phyloP scores from a whole-genome alignment of 2,888 invertebrate genomes.

The Apotomis betuletana region DNA sequence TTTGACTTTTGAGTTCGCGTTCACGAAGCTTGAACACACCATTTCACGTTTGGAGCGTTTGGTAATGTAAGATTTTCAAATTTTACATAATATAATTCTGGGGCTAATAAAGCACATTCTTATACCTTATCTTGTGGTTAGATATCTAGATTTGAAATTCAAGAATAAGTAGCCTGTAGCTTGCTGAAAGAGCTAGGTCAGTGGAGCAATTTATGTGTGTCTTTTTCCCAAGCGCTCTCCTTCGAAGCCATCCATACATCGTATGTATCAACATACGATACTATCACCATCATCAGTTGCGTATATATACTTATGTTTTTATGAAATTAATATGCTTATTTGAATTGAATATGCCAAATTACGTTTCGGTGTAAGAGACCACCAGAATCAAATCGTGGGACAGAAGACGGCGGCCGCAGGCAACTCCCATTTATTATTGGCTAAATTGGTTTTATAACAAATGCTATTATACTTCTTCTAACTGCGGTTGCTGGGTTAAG shows the following conservation, averaged over 20 bases:
- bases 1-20: not conserved
- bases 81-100: no score
- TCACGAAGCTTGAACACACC: not conserved
- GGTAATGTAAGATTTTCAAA: no score
- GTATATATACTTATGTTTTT: not conserved
- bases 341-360: constrained; percentile 29
- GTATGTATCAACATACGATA: no score
- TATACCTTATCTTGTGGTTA: no score
- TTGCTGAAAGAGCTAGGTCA: no score
- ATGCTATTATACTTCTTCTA: constrained; percentile 58
- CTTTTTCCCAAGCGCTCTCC: no score
- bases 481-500: constrained; percentile 5
- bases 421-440: constrained; percentile 56
- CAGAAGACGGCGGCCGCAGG: constrained; percentile 51
- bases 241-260: no score
- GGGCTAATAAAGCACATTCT: no score
- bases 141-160: no score
- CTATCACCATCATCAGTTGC: no score
- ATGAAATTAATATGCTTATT: not conserved
- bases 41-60: not conserved
- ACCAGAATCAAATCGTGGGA: constrained; percentile 49
- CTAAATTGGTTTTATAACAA: constrained; percentile 63
- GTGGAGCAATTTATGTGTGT: no score
- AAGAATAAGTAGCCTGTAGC: no score
- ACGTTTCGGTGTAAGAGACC: constrained; percentile 51